phyloP scores from a whole-genome alignment of 2,797 vertebrate genomes.

The Pterois miles region DNA sequence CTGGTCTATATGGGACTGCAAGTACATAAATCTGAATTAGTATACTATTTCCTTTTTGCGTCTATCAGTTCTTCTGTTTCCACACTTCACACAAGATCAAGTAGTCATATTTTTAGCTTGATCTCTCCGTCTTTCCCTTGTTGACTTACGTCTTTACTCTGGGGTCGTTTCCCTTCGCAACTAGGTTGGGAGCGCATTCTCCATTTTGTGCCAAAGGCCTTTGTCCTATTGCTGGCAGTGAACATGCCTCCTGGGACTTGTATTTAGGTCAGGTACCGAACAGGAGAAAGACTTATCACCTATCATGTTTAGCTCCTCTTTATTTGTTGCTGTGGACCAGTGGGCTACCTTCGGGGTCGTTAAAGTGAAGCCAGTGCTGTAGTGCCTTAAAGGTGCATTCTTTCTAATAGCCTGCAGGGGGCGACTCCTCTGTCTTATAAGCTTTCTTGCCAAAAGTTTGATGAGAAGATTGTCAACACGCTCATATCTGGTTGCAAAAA shows the following conservation, averaged over 20 bases:
- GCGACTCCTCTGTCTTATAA: too few species aligned
- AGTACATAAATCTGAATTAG: constrained; percentile 50
- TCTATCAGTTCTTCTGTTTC: constrained; percentile 16
- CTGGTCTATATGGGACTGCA: constrained; percentile 38
- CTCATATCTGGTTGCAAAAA: too few species aligned
- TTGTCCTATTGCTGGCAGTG: constrained; percentile 56
- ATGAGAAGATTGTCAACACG: too few species aligned
- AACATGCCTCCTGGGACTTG: constrained; percentile 44
- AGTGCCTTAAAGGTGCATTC: too few species aligned
- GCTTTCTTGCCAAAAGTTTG: too few species aligned
- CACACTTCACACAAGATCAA: not conserved
- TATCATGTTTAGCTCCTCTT: constrained; percentile 44
- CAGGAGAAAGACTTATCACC: constrained; percentile 54
- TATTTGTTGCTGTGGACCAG: constrained; percentile 45
- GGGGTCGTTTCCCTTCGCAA: constrained; percentile 18
- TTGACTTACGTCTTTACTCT: constrained; percentile 4
- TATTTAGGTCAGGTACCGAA: constrained; percentile 69
- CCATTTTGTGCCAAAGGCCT: constrained; percentile 27
- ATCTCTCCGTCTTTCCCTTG: not conserved
- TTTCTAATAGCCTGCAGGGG: too few species aligned
- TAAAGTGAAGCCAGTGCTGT: too few species aligned
- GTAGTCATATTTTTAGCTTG: constrained; percentile 35
- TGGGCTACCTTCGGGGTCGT: too few species aligned
- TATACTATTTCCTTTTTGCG: constrained; percentile 5
- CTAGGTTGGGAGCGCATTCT: constrained; percentile 34